These are phyloP conservation scores for Caenorhabditis doughertyi DNA, from an alignment of 2,888 invertebrate species.

Conservation along the genomic window DNA sequence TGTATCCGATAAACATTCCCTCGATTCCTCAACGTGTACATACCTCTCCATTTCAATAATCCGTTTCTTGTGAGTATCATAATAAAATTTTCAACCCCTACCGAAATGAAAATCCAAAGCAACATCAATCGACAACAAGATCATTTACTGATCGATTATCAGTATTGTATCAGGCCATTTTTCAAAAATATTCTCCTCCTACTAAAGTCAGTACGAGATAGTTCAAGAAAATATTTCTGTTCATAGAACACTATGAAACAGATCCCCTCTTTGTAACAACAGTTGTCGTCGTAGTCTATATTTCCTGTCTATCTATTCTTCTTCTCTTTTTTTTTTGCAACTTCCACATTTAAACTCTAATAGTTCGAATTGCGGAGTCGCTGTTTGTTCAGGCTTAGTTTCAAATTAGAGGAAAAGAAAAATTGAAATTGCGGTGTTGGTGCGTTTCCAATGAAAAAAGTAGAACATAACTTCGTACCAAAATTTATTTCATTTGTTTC, in stretches of 20 bases:
- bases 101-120: no score
- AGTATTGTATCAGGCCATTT: constrained; percentile 50
- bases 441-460: neutral
- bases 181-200: neutral
- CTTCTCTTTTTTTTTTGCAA: constrained; percentile 28
- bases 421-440: constrained; percentile 18
- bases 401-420: constrained; percentile 18
- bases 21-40: no score
- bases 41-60: no score
- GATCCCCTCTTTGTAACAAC: constrained; percentile 18
- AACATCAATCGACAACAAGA: no score
- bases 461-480: neutral
- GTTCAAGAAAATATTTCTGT: constrained; percentile 2
- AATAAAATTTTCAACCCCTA: no score
- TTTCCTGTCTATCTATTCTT: neutral
- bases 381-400: constrained; percentile 50
- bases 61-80: no score
- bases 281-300: constrained; percentile 15
- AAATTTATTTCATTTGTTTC: neutral
- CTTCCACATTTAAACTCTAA: constrained; percentile 25
- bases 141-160: constrained; percentile 48
- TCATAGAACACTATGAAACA: constrained; percentile 38
- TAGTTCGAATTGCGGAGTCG: constrained; percentile 4
- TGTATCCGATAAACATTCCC: no score
- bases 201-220: constrained; percentile 14